Conservation (phyloP, 2,888 invertebrate species). For the Brassicogethes aeneus region DNA sequence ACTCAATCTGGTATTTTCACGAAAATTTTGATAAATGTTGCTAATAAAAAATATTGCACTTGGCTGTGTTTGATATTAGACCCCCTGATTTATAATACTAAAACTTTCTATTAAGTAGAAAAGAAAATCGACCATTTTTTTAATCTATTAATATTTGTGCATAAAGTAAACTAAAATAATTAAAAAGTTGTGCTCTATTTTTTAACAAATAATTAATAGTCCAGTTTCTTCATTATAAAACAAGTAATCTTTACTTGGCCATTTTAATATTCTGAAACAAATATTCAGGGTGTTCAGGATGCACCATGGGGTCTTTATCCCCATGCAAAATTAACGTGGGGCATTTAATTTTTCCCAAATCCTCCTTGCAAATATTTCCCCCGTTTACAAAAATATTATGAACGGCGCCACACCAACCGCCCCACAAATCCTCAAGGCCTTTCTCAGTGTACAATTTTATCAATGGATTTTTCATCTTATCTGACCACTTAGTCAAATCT, state of each 20-base stretch:
- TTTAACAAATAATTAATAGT: too few species aligned
- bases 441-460: constrained; percentile 64
- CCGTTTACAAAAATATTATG: constrained; percentile 47
- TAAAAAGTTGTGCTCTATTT: too few species aligned
- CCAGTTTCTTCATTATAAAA: too few species aligned
- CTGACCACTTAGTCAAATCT: constrained; percentile 72
- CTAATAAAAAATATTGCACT: too few species aligned
- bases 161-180: too few species aligned
- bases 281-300: constrained; percentile 63
- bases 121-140: too few species aligned
- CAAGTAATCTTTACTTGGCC: constrained; percentile 54
- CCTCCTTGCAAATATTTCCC: constrained; percentile 64
- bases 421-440: constrained; percentile 60
- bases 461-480: constrained; percentile 64
- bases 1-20: too few species aligned
- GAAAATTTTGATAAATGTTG: too few species aligned
- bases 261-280: constrained; percentile 56
- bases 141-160: too few species aligned
- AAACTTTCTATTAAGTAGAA: too few species aligned
- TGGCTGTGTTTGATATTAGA: too few species aligned
- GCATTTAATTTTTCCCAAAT: constrained; percentile 56
- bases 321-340: constrained; percentile 80
- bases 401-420: constrained; percentile 62
- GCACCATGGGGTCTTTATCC: constrained; percentile 70
- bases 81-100: too few species aligned